Evolutionary conservation across 2,797 vertebrate genomes (phyloP).

Genomic region (Phoebastria nigripes): DNA sequence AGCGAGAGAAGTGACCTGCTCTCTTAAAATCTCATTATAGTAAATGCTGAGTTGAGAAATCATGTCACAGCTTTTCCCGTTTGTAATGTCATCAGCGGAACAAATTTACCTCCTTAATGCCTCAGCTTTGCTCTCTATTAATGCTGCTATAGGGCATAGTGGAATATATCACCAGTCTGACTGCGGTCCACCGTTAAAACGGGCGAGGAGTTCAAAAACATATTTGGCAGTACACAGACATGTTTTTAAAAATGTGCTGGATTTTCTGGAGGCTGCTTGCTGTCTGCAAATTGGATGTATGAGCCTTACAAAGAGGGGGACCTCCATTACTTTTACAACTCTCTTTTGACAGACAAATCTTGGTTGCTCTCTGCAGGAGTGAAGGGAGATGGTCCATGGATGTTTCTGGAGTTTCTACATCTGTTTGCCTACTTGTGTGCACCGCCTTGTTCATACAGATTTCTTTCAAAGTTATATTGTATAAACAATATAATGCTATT

Average conservation of each 20-base stretch:
- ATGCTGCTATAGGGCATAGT: neutral
- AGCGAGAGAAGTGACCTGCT: neutral
- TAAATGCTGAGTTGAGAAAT: neutral
- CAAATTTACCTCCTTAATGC: neutral
- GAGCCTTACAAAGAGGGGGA: neutral
- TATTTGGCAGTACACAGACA: neutral
- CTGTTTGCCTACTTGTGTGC: neutral
- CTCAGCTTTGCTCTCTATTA: neutral
- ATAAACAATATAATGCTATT: neutral
- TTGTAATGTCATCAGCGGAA: neutral
- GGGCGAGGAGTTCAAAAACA: fast-evolving
- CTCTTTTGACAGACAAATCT: neutral
- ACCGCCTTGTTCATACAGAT: neutral
- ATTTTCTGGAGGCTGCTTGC: neutral
- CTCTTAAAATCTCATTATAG: neutral
- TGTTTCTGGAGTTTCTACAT: neutral
- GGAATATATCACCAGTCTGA: neutral
- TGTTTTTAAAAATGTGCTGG: neutral
- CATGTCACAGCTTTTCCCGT: neutral
- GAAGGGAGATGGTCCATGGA: neutral
- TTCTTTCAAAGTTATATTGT: neutral
- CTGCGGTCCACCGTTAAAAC: neutral
- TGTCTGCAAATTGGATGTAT: neutral
- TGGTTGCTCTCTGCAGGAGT: neutral
- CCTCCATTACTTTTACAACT: neutral